Conservation (phyloP, 2,888 invertebrate species). For the Epirrhoe alternata region DNA sequence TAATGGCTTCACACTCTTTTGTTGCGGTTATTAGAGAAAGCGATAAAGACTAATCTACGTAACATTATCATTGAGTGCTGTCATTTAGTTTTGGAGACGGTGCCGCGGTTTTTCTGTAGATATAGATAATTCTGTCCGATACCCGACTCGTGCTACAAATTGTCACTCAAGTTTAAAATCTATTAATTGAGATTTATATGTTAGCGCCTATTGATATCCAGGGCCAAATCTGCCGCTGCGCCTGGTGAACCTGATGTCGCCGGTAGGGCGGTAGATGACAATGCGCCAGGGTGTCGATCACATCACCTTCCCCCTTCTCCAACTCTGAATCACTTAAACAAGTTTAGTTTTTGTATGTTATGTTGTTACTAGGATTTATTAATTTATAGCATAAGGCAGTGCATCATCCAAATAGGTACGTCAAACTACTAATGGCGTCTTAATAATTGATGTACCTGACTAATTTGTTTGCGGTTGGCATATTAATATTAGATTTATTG, state of each 20-base stretch:
- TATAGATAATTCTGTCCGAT: no score
- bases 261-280: no score
- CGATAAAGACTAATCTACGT: not conserved
- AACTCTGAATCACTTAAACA: no score
- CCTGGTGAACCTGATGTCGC: no score
- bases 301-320: no score
- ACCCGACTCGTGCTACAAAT: no score
- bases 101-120: not conserved
- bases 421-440: conserved; percentile 44
- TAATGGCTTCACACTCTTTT: not conserved
- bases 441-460: conserved; percentile 43
- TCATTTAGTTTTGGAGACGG: not conserved
- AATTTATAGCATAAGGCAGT: conserved; percentile 49
- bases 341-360: not conserved
- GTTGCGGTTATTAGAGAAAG: not conserved
- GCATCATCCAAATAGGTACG: conserved; percentile 52
- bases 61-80: not conserved
- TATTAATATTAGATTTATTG: conserved; percentile 55
- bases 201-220: no score
- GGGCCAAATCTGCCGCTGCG: no score
- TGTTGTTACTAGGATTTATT: not conserved
- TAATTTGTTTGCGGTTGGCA: conserved; percentile 55
- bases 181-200: no score
- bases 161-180: no score
- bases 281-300: no score